These are phyloP conservation scores for Acestrorhynchus altus DNA, from an alignment of 2,797 vertebrate species.

Conservation along the genomic window DNA sequence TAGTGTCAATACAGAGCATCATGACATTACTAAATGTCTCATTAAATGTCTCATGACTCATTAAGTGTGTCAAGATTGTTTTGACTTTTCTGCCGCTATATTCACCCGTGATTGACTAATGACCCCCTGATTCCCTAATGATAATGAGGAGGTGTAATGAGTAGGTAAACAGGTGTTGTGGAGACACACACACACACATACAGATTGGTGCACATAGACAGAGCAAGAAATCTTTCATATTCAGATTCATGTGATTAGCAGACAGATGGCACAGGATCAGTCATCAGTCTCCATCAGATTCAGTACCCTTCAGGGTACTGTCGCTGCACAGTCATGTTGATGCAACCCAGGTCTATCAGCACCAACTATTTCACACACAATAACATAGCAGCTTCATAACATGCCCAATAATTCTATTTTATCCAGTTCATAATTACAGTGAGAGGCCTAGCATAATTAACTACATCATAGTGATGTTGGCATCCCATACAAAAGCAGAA, in stretches of 20 bases:
- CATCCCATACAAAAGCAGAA: too few species aligned
- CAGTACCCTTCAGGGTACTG: constrained; percentile 36
- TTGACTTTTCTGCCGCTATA: constrained; percentile 29
- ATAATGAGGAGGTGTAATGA: constrained; percentile 55
- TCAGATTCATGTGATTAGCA: constrained; percentile 57
- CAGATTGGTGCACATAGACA: constrained; percentile 3
- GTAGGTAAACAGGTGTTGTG: constrained; percentile 57
- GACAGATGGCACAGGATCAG: constrained; percentile 62
- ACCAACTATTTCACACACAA: too few species aligned
- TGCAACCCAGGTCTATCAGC: not conserved
- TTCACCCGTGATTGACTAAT: constrained; percentile 43
- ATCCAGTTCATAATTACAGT: not conserved
- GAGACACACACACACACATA: constrained; percentile 19
- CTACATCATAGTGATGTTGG: too few species aligned
- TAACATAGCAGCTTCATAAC: not conserved
- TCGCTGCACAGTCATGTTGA: not conserved
- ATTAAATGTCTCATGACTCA: constrained; percentile 5
- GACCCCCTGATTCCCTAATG: constrained; percentile 48
- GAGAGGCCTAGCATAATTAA: not conserved
- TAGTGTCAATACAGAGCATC: not conserved
- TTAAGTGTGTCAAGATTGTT: constrained; percentile 28
- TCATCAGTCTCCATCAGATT: constrained; percentile 50
- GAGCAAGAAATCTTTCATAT: constrained; percentile 50
- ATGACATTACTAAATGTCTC: constrained; percentile 23
- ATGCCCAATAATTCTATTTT: not conserved